Evolutionary conservation across 2,888 invertebrate genomes (phyloP), one percentile per base, ranked within the genome.

Genomic region (Tiliacea aurago): DNA sequence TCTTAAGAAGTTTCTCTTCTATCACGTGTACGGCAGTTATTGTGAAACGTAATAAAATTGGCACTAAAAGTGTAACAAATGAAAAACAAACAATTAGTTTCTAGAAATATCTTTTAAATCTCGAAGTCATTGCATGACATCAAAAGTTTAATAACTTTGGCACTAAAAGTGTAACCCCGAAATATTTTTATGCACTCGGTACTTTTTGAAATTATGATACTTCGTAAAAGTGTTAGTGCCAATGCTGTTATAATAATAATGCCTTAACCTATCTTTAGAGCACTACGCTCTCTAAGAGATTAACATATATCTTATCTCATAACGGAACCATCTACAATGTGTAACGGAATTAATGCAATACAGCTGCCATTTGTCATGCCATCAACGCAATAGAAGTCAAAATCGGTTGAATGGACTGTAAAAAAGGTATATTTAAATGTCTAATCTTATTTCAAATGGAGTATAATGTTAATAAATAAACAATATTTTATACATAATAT

Each of bases 201-300:
- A 73, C 37, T 56, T 78, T 84, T 78, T 73, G 18, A 76, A 78
- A 73, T 51, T 4, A 0, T 13, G 55, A 70, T 71, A 65, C 49
- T 73, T 80, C 64, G 80, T 67, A 47, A 65, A 68, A 63, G 84
- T 75, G 63, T 77, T 73, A 68, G 84, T 78, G 58, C 76, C 84
- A 83, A 76, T 86, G 86, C 78, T 86, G 83, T 69, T 45, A 68
- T 81, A 72, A 56, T 23, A 49, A 51, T 37, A 43, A 59, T n/a
- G 45, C 23, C 23, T 49, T 20, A 37, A 20, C 11, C 6, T 3
- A 64, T 49, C 23, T 51, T 4, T n/a, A 72, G 41, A 37, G 53
- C 53, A 18, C 28, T 73, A 41, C 0, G 79, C 67, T 78, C 73
- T 78, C 67, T 78, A 73, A 45, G 13, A 77, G 45, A 77, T 37